Evolutionary conservation across 2,113 vertebrate genomes (phyloP), one percentile per base, ranked within the genome.

Genomic region (Larimichthys polyactis): DNA sequence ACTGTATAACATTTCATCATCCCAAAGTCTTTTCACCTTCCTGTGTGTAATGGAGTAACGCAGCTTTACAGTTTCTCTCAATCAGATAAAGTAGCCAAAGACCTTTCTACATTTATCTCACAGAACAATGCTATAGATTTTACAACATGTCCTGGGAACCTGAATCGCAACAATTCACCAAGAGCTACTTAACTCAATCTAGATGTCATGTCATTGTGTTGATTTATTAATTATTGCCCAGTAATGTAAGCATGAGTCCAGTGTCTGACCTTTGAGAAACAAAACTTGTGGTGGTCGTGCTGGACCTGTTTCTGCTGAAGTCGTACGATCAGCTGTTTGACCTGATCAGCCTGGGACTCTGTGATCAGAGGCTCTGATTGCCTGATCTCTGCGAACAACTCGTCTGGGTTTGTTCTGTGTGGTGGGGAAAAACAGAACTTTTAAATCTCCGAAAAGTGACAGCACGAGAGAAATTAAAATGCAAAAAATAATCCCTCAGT

Each of bases 331-430:
- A 99, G 91, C 15, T 94, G 87, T 87, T 94, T 93, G 11, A 99
- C 86, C 5, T 97, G 95, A 10, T 97, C 94, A 20, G 91, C 88
- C 12, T 92, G 88, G 0, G 96, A 96, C 32, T 93, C 92, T 15
- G 97, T 98, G 91, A 99, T 95, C 24, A 99, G 95, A 62, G 97
- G 96, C 79, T 99, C 97, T 6, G 89, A 91, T 60, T 83, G 91
- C 76, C 55, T 90, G 65, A 99, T 99, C 74, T 97, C 96, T 88
- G 94, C 93, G 52, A 97, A 89, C 82, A 99, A 82, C 22, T 95
- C 90, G 27, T 93, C 83, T n/a, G 96, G 93, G 63, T 99, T 93
- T 36, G 96, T 96, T 65, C 97, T 99, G 59, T 22, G 78, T 20
- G 20, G 43, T 48, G 20, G 51, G 51, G 12, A 6, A 83, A 48